These are phyloP conservation scores for Platycheirus rosarum DNA, from an alignment of 2,888 invertebrate species.

Conservation along the genomic window DNA sequence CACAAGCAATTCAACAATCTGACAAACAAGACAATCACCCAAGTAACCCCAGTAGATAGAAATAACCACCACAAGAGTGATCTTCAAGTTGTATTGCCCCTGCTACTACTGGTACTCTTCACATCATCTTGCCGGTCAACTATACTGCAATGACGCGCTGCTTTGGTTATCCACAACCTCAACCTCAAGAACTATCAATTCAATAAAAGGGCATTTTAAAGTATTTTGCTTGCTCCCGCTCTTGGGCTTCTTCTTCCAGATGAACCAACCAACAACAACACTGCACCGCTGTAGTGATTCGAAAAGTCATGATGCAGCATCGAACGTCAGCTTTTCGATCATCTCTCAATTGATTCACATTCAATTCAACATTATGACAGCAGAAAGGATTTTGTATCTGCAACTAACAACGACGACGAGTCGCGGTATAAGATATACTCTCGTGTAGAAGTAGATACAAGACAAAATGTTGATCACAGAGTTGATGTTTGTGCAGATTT, in stretches of 20 bases:
- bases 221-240: constrained; percentile 67
- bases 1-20: constrained; percentile 64
- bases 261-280: not conserved
- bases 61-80: constrained; percentile 42
- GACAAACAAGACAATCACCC: constrained; percentile 72
- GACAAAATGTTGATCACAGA: constrained; percentile 31
- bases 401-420: not conserved
- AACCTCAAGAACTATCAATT: constrained; percentile 62
- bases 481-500: constrained; percentile 28
- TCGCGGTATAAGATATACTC: not conserved
- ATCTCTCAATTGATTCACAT: constrained; percentile 74
- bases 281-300: not conserved
- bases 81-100: constrained; percentile 40
- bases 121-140: constrained; percentile 26
- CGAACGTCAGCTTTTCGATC: constrained; percentile 65
- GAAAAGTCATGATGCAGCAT: constrained; percentile 18
- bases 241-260: constrained; percentile 23
- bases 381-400: constrained; percentile 65
- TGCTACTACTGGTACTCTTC: constrained; percentile 11
- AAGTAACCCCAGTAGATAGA: not conserved
- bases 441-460: constrained; percentile 4
- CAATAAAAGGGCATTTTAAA: constrained; percentile 73
- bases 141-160: constrained; percentile 1
- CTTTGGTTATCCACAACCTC: constrained; percentile 42
- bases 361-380: constrained; percentile 74